phyloP scores from a whole-genome alignment of 1,140 invertebrate genomes.

The Choristoneura fumiferana region DNA sequence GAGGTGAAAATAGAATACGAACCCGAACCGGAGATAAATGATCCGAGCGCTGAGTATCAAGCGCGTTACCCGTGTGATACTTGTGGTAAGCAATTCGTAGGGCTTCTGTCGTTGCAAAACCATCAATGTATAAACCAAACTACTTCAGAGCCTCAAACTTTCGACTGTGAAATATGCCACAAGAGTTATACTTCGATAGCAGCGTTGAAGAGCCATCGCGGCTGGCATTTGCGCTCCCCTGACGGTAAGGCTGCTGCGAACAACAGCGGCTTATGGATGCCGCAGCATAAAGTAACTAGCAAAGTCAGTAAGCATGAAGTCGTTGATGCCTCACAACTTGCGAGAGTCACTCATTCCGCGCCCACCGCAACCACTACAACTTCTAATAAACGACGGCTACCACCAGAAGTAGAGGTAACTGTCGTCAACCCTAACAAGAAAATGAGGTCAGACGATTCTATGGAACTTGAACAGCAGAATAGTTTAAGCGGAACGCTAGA shows the following conservation, averaged over 20 bases:
- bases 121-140: conserved; percentile 67
- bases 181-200: conserved; percentile 79
- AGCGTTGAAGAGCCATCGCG: conserved; percentile 80
- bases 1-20: conserved; percentile 65
- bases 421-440: conserved; percentile 75
- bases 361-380: conserved; percentile 33
- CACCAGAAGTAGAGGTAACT: conserved; percentile 74
- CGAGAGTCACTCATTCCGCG: conserved; percentile 40
- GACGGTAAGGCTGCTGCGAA: conserved; percentile 77
- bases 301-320: conserved; percentile 76
- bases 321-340: conserved; percentile 44
- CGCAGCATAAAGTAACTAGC: conserved; percentile 73
- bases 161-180: conserved; percentile 80
- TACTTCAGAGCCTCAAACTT: conserved; percentile 58
- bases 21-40: conserved; percentile 46
- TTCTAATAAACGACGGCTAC: conserved; percentile 62
- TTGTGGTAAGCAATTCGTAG: conserved; percentile 73
- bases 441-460: conserved; percentile 64
- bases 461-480: conserved; percentile 55
- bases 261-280: conserved; percentile 76
- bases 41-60: conserved; percentile 65
- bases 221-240: conserved; percentile 80
- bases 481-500: conserved; percentile 42
- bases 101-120: conserved; percentile 69
- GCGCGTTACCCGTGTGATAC: conserved; percentile 70